Evolutionary conservation across 2,888 invertebrate species (phyloP).

Genomic region (Lochmaea crataegi): DNA sequence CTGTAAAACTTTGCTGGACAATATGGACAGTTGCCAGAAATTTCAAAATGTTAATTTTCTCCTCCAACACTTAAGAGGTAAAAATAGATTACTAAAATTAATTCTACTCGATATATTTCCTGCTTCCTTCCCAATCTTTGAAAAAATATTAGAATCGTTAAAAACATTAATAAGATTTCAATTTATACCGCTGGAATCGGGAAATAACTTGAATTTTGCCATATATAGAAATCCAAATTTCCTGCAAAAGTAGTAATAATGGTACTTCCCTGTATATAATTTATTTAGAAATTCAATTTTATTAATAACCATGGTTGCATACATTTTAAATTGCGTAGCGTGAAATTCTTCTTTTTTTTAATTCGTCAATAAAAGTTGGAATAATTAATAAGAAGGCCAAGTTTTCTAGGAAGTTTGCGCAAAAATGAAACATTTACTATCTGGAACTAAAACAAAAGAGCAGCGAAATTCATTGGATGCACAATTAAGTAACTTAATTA

Average conservation of each 20-base stretch:
- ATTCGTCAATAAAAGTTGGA: conserved; percentile 23
- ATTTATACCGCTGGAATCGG: no score
- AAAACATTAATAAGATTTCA: background rate
- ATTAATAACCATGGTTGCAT: conserved; percentile 17
- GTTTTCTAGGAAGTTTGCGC: conserved; percentile 48
- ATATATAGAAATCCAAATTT: no score
- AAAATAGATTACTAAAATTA: conserved; percentile 29
- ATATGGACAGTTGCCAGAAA: conserved; percentile 36
- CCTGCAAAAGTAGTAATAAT: no score
- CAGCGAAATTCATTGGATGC: conserved; percentile 38
- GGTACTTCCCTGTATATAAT: background rate
- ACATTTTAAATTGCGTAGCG: conserved; percentile 21
- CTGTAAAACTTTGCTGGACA: conserved; percentile 16
- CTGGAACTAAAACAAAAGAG: conserved; percentile 37
- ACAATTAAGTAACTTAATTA: conserved; percentile 45
- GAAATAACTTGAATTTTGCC: no score
- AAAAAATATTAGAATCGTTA: background rate
- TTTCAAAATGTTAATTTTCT: conserved; percentile 28
- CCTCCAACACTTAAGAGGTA: conserved; percentile 20
- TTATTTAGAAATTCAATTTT: conserved; percentile 20
- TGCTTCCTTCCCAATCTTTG: background rate
- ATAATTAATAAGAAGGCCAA: conserved; percentile 31
- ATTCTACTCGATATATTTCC: background rate
- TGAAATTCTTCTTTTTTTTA: conserved; percentile 20
- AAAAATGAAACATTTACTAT: conserved; percentile 41